Base-by-base conservation (phyloP, 2,113 vertebrate species). In the Megalops atlanticus region DNA sequence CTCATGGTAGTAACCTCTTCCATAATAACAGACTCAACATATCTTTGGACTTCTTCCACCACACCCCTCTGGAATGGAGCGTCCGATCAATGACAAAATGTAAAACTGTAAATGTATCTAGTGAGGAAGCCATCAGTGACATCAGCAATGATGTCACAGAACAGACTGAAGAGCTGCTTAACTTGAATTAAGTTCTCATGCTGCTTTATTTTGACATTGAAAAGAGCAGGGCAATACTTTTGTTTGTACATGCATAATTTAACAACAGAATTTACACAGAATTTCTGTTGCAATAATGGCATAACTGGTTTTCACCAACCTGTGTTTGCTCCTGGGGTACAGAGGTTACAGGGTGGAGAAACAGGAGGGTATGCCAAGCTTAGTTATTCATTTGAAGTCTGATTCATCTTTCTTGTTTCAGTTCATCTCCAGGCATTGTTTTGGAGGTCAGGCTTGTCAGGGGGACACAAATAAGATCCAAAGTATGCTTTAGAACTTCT, bases 281-380 rank as follows among this genome's bases (percentile, higher is more conserved):
- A 72, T 39, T 72, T 72, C 70, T 38, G 72, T 74, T 18, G 12
- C 71, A 40, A 36, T 74, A 12, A 64, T n/a, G 24, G 52, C 52
- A 58, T 58, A 64, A n/a, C 58, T 24, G 5, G 27, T n/a, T 2
- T 64, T 64, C 58, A 64, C 24, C n/a, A 31, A n/a, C n/a, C 58
- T 74, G n/a, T 74, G 72, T 41, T 74, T 74, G 72, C n/a, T 74
- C 40, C 72, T 43, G 27, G 72, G 72, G 8, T 74, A 74, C 72
- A 74, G 36, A 2, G 21, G 72, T 11, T 0, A n/a, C 24, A 18
- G 38, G 36, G 36, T 74, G 36, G 36, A 74, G 39, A 39, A 64
- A 31, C 8, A 64, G 70, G 35, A 38, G 11, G 16, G 18, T 35
- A 18, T 39, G 70, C 70, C 70, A 72, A 39, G 70, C 38, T 35